Evolutionary conservation across 2,113 vertebrate genomes (phyloP), one percentile per base, ranked within the genome.

Genomic region (Dipodomys ordii): DNA sequence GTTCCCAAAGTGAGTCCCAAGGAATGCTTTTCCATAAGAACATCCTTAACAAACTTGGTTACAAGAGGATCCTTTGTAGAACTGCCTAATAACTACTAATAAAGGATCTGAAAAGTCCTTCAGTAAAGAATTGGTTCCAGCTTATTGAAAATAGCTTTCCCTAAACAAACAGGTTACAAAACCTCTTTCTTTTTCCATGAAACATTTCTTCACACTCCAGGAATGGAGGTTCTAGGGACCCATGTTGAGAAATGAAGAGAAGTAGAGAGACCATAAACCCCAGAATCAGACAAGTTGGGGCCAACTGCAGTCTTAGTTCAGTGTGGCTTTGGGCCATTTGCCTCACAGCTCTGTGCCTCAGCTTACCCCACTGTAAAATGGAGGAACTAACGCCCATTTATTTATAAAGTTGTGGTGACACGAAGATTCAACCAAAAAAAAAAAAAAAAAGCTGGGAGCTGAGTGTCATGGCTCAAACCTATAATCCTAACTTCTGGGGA

Each of bases 21-120:
- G 44, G 49, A 72, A 65, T 19, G 2, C 30, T 57, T 83, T n/a
- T 71, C 72, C 27, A 0, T n/a, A 35, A 23, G 57, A 62, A 32
- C 35, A 57, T 79, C 62, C 32, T 49, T 25, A 3, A 82, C 11
- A 18, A 28, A 81, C n/a, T 57, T 57, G 53, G 2, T 57, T 13
- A 57, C 62, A 23, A 20, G 18, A 49, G 74, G 49, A 28, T 49
- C 74, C 49, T 12, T 18, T 27, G 11, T 9, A 27, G 49, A 78
- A 57, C 72, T 68, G 6, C 35, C 65, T 23, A 39, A 2, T 6
- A 6, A 18, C 32, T 13, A 20, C 44, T 2, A 3, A 3, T 28
- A 76, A 80, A 65, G 78, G 28, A 69, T 79, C 82, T 77, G 79
- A 71, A 72, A 92, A 68, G 35, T 79, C 46, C 71, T 78, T 35